Conservation (phyloP, 2,888 invertebrate species). For the Cancer borealis region DNA sequence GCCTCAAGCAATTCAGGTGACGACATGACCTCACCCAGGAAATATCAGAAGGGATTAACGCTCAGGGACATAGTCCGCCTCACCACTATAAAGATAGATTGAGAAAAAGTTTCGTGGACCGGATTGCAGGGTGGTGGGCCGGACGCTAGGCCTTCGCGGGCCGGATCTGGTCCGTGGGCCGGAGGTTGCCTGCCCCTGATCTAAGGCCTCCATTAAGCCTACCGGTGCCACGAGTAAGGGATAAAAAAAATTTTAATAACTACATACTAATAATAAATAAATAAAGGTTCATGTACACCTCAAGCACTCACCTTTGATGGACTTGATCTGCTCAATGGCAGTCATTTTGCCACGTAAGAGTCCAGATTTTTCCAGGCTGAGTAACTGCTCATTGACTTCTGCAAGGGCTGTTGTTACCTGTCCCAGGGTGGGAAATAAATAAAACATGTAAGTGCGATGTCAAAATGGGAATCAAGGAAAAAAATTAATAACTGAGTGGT, state of each 20-base stretch:
- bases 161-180: background rate
- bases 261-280: background rate
- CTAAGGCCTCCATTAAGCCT: too few relatives aligned
- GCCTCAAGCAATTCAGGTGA: too few relatives aligned
- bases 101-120: too few relatives aligned
- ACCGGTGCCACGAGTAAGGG: too few relatives aligned
- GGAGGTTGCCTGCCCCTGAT: too few relatives aligned
- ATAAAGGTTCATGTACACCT: background rate
- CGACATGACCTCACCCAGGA: too few relatives aligned
- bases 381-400: constrained; percentile 87
- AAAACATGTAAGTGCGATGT: background rate
- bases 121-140: too few relatives aligned
- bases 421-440: background rate
- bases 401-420: constrained; percentile 88
- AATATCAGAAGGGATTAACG: too few relatives aligned
- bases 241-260: background rate
- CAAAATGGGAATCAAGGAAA: background rate
- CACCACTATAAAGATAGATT: too few relatives aligned
- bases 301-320: constrained; percentile 85
- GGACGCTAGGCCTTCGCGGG: too few relatives aligned
- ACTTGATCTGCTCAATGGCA: constrained; percentile 87
- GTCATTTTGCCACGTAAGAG: constrained; percentile 87
- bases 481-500: background rate
- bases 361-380: constrained; percentile 86
- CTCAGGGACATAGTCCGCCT: too few relatives aligned